phyloP scores from a whole-genome alignment of 2,113 vertebrate genomes.

The Athene noctua region DNA sequence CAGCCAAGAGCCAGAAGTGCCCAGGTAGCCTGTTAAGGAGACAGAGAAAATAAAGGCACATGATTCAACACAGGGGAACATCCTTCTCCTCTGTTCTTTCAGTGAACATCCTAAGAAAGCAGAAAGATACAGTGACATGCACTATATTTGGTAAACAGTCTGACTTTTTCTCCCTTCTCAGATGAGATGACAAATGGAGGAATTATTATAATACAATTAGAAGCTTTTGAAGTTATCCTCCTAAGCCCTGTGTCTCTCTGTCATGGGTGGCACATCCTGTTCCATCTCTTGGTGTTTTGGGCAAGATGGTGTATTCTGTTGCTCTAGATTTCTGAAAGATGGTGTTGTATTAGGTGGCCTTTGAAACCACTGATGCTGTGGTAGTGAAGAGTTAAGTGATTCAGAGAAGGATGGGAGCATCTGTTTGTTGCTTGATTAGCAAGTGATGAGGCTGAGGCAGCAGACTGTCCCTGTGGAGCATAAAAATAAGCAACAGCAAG shows the following conservation, averaged over 20 bases:
- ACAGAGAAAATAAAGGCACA: neutral
- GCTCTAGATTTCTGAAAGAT: neutral
- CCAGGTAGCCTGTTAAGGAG: conserved; percentile 80
- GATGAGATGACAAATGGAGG: neutral
- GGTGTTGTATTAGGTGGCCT: neutral
- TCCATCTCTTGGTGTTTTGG: neutral
- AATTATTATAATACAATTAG: neutral
- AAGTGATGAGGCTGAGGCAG: conserved; percentile 60
- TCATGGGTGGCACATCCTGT: neutral
- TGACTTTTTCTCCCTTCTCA: neutral
- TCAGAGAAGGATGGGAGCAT: conserved; percentile 41
- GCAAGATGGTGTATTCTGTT: neutral
- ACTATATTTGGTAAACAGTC: neutral
- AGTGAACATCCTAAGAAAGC: neutral
- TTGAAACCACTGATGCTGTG: neutral
- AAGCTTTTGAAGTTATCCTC: neutral
- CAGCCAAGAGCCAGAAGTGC: conserved; percentile 88
- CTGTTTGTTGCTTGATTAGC: conserved; percentile 61
- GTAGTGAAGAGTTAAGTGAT: conserved; percentile 36
- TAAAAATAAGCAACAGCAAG: conserved; percentile 62
- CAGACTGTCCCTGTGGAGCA: conserved; percentile 20
- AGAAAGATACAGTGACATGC: neutral
- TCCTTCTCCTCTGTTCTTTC: neutral
- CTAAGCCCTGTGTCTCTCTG: neutral
- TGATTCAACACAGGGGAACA: neutral